phyloP scores from a whole-genome alignment of 2,113 vertebrate species.

The Hypomesus transpacificus region DNA sequence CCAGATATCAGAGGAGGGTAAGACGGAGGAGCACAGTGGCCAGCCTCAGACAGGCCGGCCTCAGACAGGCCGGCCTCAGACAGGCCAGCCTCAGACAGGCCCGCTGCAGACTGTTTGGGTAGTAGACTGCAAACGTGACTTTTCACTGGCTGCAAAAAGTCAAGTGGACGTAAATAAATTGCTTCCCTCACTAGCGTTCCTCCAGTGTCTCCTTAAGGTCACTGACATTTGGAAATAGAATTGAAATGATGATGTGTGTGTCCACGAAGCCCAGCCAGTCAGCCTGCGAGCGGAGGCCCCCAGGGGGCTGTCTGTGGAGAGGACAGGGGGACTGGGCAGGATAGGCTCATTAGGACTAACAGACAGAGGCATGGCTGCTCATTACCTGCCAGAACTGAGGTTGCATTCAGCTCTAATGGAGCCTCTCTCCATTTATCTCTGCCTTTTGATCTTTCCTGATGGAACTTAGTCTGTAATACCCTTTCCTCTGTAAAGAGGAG shows the following conservation, averaged over 20 bases:
- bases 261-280: not conserved
- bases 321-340: not conserved
- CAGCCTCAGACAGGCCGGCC: too few species aligned
- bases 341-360: constrained; percentile 32
- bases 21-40: not conserved
- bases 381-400: constrained; percentile 26
- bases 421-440: constrained; percentile 25
- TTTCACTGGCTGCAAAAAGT: too few species aligned
- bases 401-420: constrained; percentile 37
- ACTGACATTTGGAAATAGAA: constrained; percentile 6
- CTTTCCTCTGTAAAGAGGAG: constrained; percentile 29
- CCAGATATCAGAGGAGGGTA: constrained; percentile 87
- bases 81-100: too few species aligned
- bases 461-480: constrained; percentile 30
- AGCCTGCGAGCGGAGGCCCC: not conserved
- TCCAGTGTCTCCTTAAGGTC: constrained; percentile 5
- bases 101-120: too few species aligned
- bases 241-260: not conserved
- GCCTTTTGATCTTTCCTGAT: constrained; percentile 38
- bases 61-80: too few species aligned
- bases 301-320: not conserved
- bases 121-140: too few species aligned
- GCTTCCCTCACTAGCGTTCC: not conserved
- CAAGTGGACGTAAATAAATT: too few species aligned
- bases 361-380: constrained; percentile 26